Conservation (phyloP, 2,888 invertebrate genomes). For the Lepeophtheirus nordmannii region DNA sequence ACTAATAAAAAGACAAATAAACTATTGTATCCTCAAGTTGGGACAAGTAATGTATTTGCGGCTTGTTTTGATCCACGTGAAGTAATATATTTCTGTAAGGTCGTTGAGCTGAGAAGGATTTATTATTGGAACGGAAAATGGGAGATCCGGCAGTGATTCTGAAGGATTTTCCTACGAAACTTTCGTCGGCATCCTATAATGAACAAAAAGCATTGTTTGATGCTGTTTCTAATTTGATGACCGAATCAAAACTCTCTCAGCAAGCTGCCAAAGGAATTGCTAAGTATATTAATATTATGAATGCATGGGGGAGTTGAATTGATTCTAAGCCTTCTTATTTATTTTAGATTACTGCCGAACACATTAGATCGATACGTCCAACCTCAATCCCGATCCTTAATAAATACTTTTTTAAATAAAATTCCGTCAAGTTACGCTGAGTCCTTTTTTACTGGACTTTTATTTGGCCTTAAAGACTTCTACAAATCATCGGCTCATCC, state of each 20-base stretch:
- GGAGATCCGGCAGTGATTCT: background rate
- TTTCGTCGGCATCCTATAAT: background rate
- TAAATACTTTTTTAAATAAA: background rate
- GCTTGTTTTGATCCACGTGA: slow-evolving; percentile 7
- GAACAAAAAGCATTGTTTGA: background rate
- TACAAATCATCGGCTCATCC: background rate
- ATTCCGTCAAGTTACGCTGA: background rate
- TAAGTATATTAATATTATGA: background rate
- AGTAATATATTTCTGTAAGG: background rate
- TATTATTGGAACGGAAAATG: background rate
- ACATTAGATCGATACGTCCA: background rate
- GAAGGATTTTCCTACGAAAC: slow-evolving; percentile 3
- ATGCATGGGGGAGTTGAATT: too few species aligned
- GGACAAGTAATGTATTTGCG: background rate
- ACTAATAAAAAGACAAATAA: too few species aligned
- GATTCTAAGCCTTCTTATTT: background rate
- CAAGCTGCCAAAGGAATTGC: slow-evolving; percentile 1
- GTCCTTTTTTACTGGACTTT: background rate
- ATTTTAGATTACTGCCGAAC: background rate
- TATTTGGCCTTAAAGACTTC: background rate
- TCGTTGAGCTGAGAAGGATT: background rate
- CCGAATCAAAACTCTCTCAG: background rate
- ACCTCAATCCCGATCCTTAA: background rate
- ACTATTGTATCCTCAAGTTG: too few species aligned
- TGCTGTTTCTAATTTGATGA: background rate